Conservation (phyloP, 1,140 invertebrate species). For the Drosophila paulistorum region DNA sequence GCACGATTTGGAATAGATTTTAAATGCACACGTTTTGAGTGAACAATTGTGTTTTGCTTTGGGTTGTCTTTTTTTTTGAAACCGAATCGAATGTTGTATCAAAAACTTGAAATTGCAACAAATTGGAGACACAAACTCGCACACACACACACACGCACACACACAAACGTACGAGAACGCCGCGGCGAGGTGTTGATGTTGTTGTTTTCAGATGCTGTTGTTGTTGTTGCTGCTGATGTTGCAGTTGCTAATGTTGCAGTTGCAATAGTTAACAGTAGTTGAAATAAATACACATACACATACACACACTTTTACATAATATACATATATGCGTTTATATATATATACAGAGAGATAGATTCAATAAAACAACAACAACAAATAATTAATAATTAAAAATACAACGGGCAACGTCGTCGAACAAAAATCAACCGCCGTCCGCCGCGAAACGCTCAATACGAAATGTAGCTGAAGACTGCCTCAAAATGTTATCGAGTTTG, state of each 20-base stretch:
- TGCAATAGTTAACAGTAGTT: constrained; percentile 3
- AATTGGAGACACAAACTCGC: constrained; percentile 21
- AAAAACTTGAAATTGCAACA: constrained; percentile 26
- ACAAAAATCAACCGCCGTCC: constrained; percentile 52
- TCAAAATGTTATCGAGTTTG: constrained; percentile 83
- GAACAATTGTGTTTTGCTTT: constrained; percentile 11
- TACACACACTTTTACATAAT: constrained; percentile 14
- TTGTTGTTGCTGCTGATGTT: neutral
- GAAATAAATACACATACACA: constrained; percentile 25
- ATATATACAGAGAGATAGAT: constrained; percentile 17
- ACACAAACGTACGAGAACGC: constrained; percentile 40
- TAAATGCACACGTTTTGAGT: constrained; percentile 70
- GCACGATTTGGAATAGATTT: constrained; percentile 73
- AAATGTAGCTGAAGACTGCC: constrained; percentile 83
- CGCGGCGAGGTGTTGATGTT: neutral
- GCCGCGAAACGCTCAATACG: constrained; percentile 78
- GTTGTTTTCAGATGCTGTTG: neutral
- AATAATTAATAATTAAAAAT: constrained; percentile 82
- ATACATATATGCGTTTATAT: constrained; percentile 42
- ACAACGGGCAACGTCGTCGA: constrained; percentile 77
- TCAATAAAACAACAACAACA: constrained; percentile 74
- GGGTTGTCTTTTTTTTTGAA: constrained; percentile 24
- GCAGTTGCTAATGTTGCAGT: neutral
- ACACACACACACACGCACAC: constrained; percentile 32
- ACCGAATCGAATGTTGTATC: constrained; percentile 53